phyloP scores from a whole-genome alignment of 1,140 invertebrate genomes.

The Batillaria attramentaria region DNA sequence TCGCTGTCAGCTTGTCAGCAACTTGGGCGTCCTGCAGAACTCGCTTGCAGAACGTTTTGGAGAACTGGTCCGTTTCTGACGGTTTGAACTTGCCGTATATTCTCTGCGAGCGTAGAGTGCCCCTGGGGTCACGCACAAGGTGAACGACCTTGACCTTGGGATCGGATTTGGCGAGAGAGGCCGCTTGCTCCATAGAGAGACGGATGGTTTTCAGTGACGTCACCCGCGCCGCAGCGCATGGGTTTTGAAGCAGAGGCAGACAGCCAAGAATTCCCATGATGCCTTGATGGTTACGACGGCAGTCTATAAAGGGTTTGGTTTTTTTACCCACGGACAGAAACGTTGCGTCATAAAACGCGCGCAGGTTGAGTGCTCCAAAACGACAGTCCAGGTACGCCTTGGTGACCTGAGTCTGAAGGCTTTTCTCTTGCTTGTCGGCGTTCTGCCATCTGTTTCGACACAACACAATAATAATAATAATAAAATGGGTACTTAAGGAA shows the following conservation, averaged over 20 bases:
- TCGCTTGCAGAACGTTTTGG: slow-evolving; percentile 20
- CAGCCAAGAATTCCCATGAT: background rate
- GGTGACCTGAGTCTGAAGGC: too few relatives aligned
- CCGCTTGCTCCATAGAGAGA: slow-evolving; percentile 3
- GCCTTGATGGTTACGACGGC: too few relatives aligned
- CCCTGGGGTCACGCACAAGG: slow-evolving; percentile 17
- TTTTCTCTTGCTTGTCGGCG: too few relatives aligned
- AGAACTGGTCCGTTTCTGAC: background rate
- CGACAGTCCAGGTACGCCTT: too few relatives aligned
- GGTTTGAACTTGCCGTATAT: background rate
- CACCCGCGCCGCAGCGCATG: background rate
- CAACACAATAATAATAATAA: too few relatives aligned
- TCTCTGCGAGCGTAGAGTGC: background rate
- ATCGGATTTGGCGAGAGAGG: background rate
- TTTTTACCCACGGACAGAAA: too few relatives aligned
- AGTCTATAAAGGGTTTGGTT: too few relatives aligned
- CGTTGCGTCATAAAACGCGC: too few relatives aligned
- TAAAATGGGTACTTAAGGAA: too few relatives aligned
- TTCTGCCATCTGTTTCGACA: too few relatives aligned
- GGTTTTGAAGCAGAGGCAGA: background rate
- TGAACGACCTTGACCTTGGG: slow-evolving; percentile 23
- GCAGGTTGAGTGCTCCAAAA: too few relatives aligned
- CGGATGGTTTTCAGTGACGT: background rate
- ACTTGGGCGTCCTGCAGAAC: slow-evolving; percentile 24
- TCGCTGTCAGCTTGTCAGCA: background rate